Conservation (phyloP, 2,113 vertebrate genomes). For the Amia ocellicauda region DNA sequence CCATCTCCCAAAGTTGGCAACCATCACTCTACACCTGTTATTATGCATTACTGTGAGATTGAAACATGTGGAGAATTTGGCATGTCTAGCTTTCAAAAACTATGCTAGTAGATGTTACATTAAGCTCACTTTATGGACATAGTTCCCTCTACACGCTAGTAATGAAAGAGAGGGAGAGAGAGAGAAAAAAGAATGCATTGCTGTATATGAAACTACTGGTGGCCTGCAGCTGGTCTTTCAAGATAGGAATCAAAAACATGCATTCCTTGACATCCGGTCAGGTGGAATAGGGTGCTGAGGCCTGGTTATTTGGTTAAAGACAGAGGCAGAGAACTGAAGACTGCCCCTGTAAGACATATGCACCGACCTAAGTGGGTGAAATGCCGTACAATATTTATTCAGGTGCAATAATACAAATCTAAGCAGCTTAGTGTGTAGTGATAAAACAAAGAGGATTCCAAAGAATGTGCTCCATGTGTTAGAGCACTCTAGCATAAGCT, state of each 20-base stretch:
- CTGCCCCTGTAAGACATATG: constrained; percentile 43
- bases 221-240: constrained; percentile 46
- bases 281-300: constrained; percentile 34
- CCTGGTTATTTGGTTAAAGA: constrained; percentile 37
- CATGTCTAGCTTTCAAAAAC: constrained; percentile 46
- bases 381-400: constrained; percentile 81
- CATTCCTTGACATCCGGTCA: constrained; percentile 43
- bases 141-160: constrained; percentile 37
- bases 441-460: constrained; percentile 83
- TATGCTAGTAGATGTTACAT: constrained; percentile 40
- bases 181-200: constrained; percentile 33
- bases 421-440: constrained; percentile 61
- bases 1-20: constrained; percentile 50
- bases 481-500: constrained; percentile 45
- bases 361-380: constrained; percentile 65
- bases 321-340: constrained; percentile 34
- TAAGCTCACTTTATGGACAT: constrained; percentile 36
- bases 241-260: constrained; percentile 52
- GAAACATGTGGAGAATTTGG: constrained; percentile 73
- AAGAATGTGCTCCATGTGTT: constrained; percentile 77
- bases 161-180: constrained; percentile 17
- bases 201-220: constrained; percentile 34
- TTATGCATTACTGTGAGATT: constrained; percentile 64
- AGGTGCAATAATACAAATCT: constrained; percentile 86
- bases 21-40: constrained; percentile 54